A percentile compares a stretch with the other conserved stretches of the same genome.
These are phyloP conservation scores for Gymnothorax javanicus DNA, from an alignment of 2,797 vertebrate species.

Conservation along the genomic window DNA sequence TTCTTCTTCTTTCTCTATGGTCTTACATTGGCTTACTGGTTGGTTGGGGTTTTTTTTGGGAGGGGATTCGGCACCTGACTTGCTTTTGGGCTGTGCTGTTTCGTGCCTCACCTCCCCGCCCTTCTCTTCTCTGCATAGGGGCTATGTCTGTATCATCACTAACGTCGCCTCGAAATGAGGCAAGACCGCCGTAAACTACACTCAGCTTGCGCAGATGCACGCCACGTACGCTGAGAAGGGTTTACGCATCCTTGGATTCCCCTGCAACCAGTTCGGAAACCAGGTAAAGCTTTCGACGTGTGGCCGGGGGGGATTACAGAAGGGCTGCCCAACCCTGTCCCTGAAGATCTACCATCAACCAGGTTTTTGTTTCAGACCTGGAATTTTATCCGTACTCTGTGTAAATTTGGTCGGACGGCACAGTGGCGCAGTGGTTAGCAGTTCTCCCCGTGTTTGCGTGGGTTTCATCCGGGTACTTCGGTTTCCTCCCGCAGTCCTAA, in stretches of 20 bases:
- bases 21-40: no score
- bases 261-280: constrained; percentile 96
- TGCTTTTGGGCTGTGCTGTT: not conserved
- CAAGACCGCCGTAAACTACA: constrained; percentile 93
- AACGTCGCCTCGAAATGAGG: constrained; percentile 98
- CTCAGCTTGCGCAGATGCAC: constrained; percentile 90
- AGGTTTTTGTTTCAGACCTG: not conserved
- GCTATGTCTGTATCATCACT: constrained; percentile 85
- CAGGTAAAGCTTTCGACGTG: constrained; percentile 73
- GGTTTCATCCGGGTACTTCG: no score
- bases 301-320: not conserved
- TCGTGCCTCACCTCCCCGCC: not conserved
- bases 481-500: no score
- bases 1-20: not conserved
- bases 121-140: constrained; percentile 65
- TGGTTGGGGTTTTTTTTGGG: no score
- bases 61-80: no score
- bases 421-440: no score
- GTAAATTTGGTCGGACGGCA: no score
- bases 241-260: constrained; percentile 95
- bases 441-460: no score
- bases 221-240: constrained; percentile 85
- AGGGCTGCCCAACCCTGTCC: not conserved
- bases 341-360: not conserved
- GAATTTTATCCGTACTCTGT: no score